A percentile compares a stretch with the other conserved stretches of the same genome.
These are phyloP conservation scores for Pachypeltis micranthus DNA, from an alignment of 1,140 invertebrate species.

Conservation along the genomic window DNA sequence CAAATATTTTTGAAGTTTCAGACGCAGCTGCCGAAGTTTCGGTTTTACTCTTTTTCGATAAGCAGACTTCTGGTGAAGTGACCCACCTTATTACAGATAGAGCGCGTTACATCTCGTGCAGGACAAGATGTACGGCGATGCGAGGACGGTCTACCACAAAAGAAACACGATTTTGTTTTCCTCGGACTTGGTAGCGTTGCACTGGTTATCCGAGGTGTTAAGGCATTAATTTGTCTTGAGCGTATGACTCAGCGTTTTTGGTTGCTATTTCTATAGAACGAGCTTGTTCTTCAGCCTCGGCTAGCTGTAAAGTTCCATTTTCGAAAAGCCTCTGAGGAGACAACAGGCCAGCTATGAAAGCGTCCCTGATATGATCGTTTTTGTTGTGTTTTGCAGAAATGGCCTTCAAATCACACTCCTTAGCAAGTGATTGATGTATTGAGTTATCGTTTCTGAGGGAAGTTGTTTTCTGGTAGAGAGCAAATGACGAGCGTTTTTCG, in stretches of 20 bases:
- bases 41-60: not conserved
- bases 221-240: not conserved
- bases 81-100: not conserved
- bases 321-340: slow-evolving; percentile 4
- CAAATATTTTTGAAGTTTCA: too few species aligned
- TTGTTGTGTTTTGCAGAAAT: not conserved
- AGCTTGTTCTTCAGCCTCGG: slow-evolving; percentile 6
- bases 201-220: not conserved
- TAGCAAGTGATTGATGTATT: not conserved
- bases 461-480: not conserved
- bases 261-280: not conserved
- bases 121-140: slow-evolving; percentile 5
- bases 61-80: slow-evolving; percentile 3
- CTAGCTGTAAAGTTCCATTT: not conserved
- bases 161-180: slow-evolving; percentile 7
- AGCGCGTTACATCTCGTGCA: not conserved
- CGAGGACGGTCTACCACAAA: not conserved
- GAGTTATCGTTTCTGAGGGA: not conserved
- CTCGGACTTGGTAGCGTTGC: not conserved
- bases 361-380: not conserved
- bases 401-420: not conserved
- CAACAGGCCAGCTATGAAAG: slow-evolving; percentile 12
- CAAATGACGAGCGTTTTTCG: not conserved
- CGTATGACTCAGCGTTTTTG: not conserved
- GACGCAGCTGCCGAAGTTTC: too few species aligned